phyloP scores from a whole-genome alignment of 1,140 invertebrate genomes.

The Uloborus diversus region DNA sequence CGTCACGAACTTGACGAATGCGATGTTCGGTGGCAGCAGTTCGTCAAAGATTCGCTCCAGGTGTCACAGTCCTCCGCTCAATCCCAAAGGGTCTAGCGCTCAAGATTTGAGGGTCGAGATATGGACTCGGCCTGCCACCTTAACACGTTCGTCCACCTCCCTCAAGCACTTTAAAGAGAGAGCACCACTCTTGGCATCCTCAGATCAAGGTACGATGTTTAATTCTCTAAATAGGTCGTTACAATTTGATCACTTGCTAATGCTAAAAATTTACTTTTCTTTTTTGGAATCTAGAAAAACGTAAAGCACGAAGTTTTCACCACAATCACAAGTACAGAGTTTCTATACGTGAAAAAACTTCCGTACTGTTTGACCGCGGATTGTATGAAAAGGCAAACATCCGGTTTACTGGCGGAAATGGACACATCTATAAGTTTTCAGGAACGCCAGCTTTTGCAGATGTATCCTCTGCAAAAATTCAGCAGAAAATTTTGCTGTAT shows the following conservation, averaged over 20 bases:
- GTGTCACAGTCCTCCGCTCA: neutral
- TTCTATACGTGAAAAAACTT: too few species aligned
- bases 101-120: constrained; percentile 46
- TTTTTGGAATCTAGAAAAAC: too few species aligned
- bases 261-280: neutral
- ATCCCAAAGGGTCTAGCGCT: constrained; percentile 22
- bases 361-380: too few species aligned
- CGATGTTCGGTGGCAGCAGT: constrained; percentile 38
- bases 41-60: neutral
- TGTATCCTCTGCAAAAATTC: too few species aligned
- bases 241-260: neutral
- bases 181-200: constrained; percentile 1
- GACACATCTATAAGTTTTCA: too few species aligned
- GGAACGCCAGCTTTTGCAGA: too few species aligned
- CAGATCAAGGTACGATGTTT: constrained; percentile 7
- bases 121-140: constrained; percentile 24
- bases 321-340: too few species aligned
- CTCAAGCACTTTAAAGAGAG: constrained; percentile 43
- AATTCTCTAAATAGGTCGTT: too few species aligned
- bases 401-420: too few species aligned
- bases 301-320: too few species aligned
- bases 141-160: constrained; percentile 43
- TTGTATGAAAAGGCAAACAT: too few species aligned
- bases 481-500: too few species aligned
- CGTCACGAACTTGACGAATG: constrained; percentile 50